These are phyloP conservation scores for Atractosteus spatula DNA, from an alignment of 2,113 vertebrate species.

Conservation along the genomic window DNA sequence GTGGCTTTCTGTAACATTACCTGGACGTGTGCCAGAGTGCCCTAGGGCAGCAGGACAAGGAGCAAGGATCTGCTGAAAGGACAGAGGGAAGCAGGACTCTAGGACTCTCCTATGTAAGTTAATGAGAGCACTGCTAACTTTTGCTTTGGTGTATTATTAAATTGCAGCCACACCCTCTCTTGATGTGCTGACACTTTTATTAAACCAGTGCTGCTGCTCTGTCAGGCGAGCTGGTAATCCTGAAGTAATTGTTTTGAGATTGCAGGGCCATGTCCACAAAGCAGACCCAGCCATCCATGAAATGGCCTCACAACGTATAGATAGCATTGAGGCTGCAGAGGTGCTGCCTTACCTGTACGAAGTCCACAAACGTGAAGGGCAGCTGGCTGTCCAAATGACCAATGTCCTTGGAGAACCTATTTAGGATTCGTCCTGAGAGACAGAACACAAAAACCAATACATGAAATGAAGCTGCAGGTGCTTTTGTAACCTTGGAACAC, in stretches of 20 bases:
- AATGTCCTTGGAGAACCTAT: constrained; percentile 92
- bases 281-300: constrained; percentile 71
- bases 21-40: constrained; percentile 73
- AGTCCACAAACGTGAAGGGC: constrained; percentile 85
- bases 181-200: constrained; percentile 74
- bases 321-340: constrained; percentile 46
- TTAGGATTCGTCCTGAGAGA: constrained; percentile 82
- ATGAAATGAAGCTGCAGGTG: not conserved
- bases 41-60: constrained; percentile 63
- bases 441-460: constrained; percentile 21
- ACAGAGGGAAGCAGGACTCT: constrained; percentile 28
- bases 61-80: constrained; percentile 62
- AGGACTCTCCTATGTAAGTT: constrained; percentile 54
- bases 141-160: constrained; percentile 56
- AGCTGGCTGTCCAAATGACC: constrained; percentile 90
- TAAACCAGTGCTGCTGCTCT: constrained; percentile 69
- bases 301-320: constrained; percentile 65
- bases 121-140: constrained; percentile 68
- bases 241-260: constrained; percentile 76
- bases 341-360: constrained; percentile 81
- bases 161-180: constrained; percentile 70
- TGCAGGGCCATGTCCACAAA: constrained; percentile 66
- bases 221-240: constrained; percentile 62
- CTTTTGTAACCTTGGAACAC: no score
- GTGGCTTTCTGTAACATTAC: constrained; percentile 79